Evolutionary conservation across 2,888 invertebrate genomes (phyloP), one percentile per base, ranked within the genome.

Genomic region (Apamea anceps): DNA sequence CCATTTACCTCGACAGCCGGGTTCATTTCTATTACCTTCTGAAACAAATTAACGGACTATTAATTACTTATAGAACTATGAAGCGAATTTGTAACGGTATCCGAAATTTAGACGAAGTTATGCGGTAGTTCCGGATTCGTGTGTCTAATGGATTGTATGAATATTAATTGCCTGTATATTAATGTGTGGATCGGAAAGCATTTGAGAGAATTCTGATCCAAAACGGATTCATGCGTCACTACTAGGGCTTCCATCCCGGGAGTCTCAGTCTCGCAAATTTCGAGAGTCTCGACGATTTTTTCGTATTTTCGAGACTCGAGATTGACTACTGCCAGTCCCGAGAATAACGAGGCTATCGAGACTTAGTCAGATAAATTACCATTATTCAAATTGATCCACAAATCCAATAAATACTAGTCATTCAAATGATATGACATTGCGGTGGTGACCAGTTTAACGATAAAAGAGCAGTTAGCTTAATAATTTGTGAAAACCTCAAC

Each of bases 21-120:
- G 76, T 60, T 77, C 87, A 92, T 90, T 73, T 88, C 85, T 78
- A 45, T 68, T 76, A 51, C 51, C 60, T 84, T 78, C 81, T 84
- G 75, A 51, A 82, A 85, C 48, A 54, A 80, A 65, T 62, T 37
- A 48, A 51, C 25, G 18, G 32, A 12, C 7, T 45, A 32, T 76
- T 60, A 76, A 54, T 70, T 73, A 72, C 42, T 8, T 42, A 54
- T 37, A 1, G 65, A 60, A 54, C 13, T 57, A 28, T 75, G 48
- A 73, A 54, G n/a, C n/a, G 48, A 66, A 66, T 2, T 65, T 62
- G n/a, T 67, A 57, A 48, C 12, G 6, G 10, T 51, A 63, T 68
- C 66, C 51, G 42, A 62, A 21, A 15, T 57, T 25, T 67, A 32
- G 32, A 8, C 48, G 10, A 13, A 67, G 12, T 62, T 71, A 75